Evolutionary conservation across 2,113 vertebrate species (phyloP).

Genomic region (Phaethon lepturus): DNA sequence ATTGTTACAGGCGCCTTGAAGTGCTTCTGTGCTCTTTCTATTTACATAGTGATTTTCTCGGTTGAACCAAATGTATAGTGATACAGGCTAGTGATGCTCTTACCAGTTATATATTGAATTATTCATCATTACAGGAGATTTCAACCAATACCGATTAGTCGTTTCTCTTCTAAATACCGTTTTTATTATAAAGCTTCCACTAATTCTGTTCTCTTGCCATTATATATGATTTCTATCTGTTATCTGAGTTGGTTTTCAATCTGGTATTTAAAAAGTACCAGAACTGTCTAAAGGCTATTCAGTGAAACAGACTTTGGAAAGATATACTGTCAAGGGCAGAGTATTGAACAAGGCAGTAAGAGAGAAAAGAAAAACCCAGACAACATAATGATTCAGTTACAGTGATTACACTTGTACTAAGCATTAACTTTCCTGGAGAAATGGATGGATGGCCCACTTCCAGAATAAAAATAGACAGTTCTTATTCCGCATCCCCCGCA

Average conservation of each 20-base stretch:
- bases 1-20: conserved; percentile 42
- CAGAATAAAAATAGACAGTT: conserved; percentile 37
- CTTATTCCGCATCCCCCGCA: neutral
- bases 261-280: conserved; percentile 47
- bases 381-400: conserved; percentile 52
- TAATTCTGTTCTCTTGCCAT: conserved; percentile 51
- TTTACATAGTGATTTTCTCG: conserved; percentile 54
- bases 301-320: conserved; percentile 50
- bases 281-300: conserved; percentile 45
- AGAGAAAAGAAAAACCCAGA: conserved; percentile 35
- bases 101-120: conserved; percentile 51
- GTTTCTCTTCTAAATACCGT: neutral
- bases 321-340: conserved; percentile 59
- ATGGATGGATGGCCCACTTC: conserved; percentile 18
- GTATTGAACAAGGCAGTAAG: conserved; percentile 49
- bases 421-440: conserved; percentile 36
- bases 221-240: conserved; percentile 52
- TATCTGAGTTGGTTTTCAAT: conserved; percentile 42
- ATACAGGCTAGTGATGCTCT: conserved; percentile 29
- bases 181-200: conserved; percentile 35
- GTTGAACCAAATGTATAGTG: conserved; percentile 24
- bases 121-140: conserved; percentile 61
- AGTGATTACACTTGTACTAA: conserved; percentile 51
- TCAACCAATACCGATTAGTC: conserved; percentile 39
- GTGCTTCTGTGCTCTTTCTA: conserved; percentile 45